Base-by-base conservation (phyloP, 2,797 vertebrate genomes). In the Neomorphus geoffroyi region DNA sequence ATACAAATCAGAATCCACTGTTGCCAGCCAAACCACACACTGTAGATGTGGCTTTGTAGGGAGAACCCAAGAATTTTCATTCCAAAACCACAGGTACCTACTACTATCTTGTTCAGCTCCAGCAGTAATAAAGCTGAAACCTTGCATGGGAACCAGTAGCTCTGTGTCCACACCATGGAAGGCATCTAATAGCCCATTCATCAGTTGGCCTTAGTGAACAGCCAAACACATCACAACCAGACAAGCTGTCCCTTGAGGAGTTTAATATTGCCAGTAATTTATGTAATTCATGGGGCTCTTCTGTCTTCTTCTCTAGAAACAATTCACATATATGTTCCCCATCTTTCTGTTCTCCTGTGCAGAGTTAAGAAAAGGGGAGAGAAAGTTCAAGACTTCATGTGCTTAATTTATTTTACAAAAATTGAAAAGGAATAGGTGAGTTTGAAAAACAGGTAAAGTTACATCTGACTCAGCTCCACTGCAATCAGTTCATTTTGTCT, bases 21-120 rank as follows among this genome's bases (percentile, higher is more conserved):
- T 35, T 95, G 56, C 89, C 80, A 96, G 93, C 94, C 96, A 97
- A 96, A 96, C 94, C 95, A 94, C 96, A 95, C 1, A 4, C 82
- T 0, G 62, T 83, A 96, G 92, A 95, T 95, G 93, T 92, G 93
- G 96, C 92, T 96, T 96, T 88, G 46, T 64, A 90, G 80, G 90
- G 79, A 96, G 94, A 95, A 84, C 82, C 54, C 80, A 94, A 79
- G 46, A 91, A 81, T 90, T 91, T 90, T 92, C 66, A 46, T 90
- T 95, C 77, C 73, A 92, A 97, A 97, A 93, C 95, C 94, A 84
- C 91, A 93, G 41, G 54, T 90, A 62, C 79, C 89, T 95, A 60
- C 80, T 83, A 67, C 87, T 95, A 93, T 96, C 95, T 93, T 83
- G 75, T 86, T 93, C 79, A 86, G 57, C 58, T 79, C 28, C 53